These are phyloP conservation scores for Polylopha cassiicola DNA, from an alignment of 2,888 invertebrate species.

Conservation along the genomic window DNA sequence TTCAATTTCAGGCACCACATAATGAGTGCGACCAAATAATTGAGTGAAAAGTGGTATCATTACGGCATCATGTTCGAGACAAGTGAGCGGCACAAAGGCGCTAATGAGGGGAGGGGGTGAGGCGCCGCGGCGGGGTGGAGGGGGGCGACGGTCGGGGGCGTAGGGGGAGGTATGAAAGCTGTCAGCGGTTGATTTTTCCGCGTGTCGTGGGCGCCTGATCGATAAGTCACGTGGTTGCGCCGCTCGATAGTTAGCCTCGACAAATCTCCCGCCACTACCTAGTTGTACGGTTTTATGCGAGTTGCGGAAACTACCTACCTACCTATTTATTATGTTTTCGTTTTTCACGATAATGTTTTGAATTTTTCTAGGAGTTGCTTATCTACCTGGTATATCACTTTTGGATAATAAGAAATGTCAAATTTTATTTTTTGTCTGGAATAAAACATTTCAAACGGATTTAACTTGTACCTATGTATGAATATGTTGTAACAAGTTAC, in stretches of 20 bases:
- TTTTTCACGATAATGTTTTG: too few species aligned
- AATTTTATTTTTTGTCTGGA: too few species aligned
- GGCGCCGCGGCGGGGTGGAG: conserved; percentile 25
- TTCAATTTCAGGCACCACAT: conserved; percentile 4
- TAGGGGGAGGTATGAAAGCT: conserved; percentile 68
- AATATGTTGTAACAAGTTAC: too few species aligned
- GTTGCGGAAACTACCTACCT: conserved; percentile 17
- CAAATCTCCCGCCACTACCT: conserved; percentile 66
- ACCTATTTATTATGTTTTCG: too few species aligned
- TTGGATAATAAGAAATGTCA: too few species aligned
- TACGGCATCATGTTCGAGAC: conserved; percentile 69
- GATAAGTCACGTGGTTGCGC: conserved; percentile 73
- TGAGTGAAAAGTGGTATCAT: conserved; percentile 65
- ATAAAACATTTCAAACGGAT: too few species aligned
- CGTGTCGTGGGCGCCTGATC: conserved; percentile 75
- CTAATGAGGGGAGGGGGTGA: conserved; percentile 66
- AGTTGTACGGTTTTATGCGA: conserved; percentile 32
- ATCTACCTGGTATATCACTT: too few species aligned
- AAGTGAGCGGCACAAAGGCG: conserved; percentile 74
- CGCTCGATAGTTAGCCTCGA: conserved; percentile 65
- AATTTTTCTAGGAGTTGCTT: too few species aligned
- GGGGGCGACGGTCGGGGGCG: conserved; percentile 33
- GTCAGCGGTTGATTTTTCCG: conserved; percentile 78
- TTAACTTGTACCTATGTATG: too few species aligned
- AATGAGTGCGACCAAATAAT: conserved; percentile 45